Evolutionary conservation across 30 jellyfish, hydroid and myxozoan species (phyloP), one percentile per base, ranked within the genome.

Genomic region (Cassiopea xamachana): DNA sequence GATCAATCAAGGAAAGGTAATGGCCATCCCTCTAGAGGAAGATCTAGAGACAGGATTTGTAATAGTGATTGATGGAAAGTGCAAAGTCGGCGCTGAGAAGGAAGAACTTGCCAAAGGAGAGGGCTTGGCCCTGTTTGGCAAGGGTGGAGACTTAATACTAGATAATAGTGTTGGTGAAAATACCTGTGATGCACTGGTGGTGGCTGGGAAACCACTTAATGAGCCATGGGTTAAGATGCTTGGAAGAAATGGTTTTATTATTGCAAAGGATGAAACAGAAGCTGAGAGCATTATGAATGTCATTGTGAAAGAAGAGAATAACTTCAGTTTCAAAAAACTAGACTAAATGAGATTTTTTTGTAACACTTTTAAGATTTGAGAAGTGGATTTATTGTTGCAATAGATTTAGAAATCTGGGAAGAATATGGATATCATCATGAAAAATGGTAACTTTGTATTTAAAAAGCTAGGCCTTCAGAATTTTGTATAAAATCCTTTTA

Each of bases 141-240:
- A 58, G 9, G 92, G 92, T 15, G 92, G 86, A 2, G 84, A 46
- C 18, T 60, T 83, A 12, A 18, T 69, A 71, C 44, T 83, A 51
- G 92, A 83, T 44, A 83, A 83, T 76, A 51, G 85, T 50, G 85
- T 50, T 0, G 85, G 85, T 14, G 79, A 71, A 1, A 44, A 55
- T 69, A 49, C 55, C 44, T 83, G 92, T 83, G 92, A 83, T 83
- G 85, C 85, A 71, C 75, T 83, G 55, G 67, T 83, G 18, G 85
- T 83, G 1, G 92, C 92, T 3, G 92, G 92, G 51, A 83, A 83
- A 67, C 92, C 92, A 1, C 48, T 83, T 51, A 72, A 83, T 58
- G 92, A 83, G 78, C 92, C 92, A 72, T 83, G 92, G 92, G 92
- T 83, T 85, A 83, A 83, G 14, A 75, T 83, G 27, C 79, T 83